Evolutionary conservation across 2,888 invertebrate species (phyloP), one percentile per base, ranked within the genome.

Genomic region (Maniola hyperantus): DNA sequence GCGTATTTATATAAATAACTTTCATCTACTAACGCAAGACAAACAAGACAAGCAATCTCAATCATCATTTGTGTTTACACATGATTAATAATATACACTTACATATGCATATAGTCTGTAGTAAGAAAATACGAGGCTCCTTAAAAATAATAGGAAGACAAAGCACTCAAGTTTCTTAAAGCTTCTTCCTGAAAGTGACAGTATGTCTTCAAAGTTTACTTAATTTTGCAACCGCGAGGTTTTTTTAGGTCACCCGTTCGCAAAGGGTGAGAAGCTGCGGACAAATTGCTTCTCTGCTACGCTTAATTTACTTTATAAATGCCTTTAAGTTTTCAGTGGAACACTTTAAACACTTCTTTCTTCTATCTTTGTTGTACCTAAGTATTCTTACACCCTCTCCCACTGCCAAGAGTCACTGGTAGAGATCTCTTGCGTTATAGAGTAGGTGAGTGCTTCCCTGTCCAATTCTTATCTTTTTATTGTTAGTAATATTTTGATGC

Each of bases 241-340:
- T 81, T 84, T 83, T 83, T 82, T 81, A 79, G 82, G 77, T 82
- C 80, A 73, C 77, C 79, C 78, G 76, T 73, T 79, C 76, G 75
- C 75, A 83, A 83, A 78, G 82, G 81, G 83, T 81, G 79, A 77
- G 73, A 77, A 82, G 78, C 77, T 83, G 79, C 81, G 79, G 79
- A 84, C 83, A 88, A 89, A 88, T 89, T 84, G 78, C 81, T 82
- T 76, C 75, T 75, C 78, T 79, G 82, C 76, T 77, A 83, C 82
- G 82, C 79, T 84, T 87, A 83, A 88, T 86, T 87, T 83, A 84
- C 81, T 85, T 87, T 81, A 87, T 83, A 85, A 87, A 85, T 84
- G 83, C 79, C 82, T 82, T 80, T 78, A 81, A 85, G 83, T 82
- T 82, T 84, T 82, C 65, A 58, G 46, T 60, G 63, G 58, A 63